Evolutionary conservation across 2,797 vertebrate genomes (phyloP), one percentile per base, ranked within the genome.

Genomic region (Pterois miles): DNA sequence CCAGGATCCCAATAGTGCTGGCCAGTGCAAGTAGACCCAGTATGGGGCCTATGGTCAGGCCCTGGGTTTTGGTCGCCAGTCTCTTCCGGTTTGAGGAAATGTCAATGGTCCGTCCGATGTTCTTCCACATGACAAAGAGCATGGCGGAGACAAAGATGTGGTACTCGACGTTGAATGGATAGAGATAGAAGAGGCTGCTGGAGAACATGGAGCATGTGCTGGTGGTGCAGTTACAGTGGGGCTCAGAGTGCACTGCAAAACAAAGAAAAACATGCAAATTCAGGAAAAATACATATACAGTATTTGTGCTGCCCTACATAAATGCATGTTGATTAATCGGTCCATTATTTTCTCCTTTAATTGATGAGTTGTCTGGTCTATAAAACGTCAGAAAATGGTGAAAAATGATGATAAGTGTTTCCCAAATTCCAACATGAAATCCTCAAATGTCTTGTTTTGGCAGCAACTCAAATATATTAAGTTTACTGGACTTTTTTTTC

Each of bases 91-190:
- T 96, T 22, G 88, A 93, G 1, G 93, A 94, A 25, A 92, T 82
- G 76, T 98, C 96, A 0, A 98, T 91, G 43, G 93, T 94, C 71
- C 98, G 97, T 1, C 98, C 98, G 0, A 99, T 96, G 88, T 99
- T 99, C 88, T 98, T 99, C 98, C 98, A 99, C 83, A 99, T 95
- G 72, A 99, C 96, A 0, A 98, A 99, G 56, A 99, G 95, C 96
- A 98, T 95, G 0, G 95, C 98, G 0, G 98, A 99, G 70, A 98
- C 97, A 73, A 99, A 95, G 87, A 99, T 98, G 94, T 99, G 98
- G 85, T 98, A 99, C 85, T 99, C 98, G 0, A 98, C 98, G 89
- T 97, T 99, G 93, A 99, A 99, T 20, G 98, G 98, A 74, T 97
- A 98, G 13, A 99, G 96, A 75, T 98, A 99, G 87, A 96, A 97